Evolutionary conservation across 2,888 invertebrate species (phyloP), one percentile per base, ranked within the genome.

Genomic region (Sicus ferrugineus): DNA sequence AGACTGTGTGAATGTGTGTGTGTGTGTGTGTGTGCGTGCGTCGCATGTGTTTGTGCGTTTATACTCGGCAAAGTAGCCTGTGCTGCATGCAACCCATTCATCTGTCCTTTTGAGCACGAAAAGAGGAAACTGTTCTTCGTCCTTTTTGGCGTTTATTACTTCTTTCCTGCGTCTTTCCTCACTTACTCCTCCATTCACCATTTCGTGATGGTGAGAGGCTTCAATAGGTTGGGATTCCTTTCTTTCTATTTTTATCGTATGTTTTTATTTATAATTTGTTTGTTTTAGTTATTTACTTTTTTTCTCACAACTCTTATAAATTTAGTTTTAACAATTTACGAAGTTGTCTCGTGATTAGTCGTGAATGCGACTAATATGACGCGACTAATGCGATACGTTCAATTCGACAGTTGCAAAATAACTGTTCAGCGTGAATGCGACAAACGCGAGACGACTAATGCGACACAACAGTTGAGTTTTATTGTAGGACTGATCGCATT

Each of bases 111-210:
- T 23, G 6, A 30, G 28, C 48, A 28, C 30, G 19, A n/a, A 62
- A 48, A 63, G 48, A 63, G 63, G 63, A 63, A 62, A 62, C 46
- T 9, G 59, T 34, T 23, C n/a, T 4, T 42, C 16, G 16, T 48
- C 19, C 21, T 50, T 6, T 26, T n/a, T 28, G n/a, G 26, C 28
- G 5, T 48, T 30, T 48, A 11, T 14, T 48, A 11, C 30, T 63
- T n/a, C 48, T 48, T 6, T 38, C 34, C n/a, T n/a, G 6, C n/a
- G 6, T 16, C 21, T 62, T 9, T 46, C 5, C 46, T 61, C 34
- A 9, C 26, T 21, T 38, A 3, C n/a, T 26, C 28, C 7, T 28
- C 7, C 3, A 46, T 42, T 61, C 62, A 63, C 28, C 30, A 48
- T 2, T 48, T 26, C 34, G 3, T 14, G 34, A 26, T 63, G 48